Base-by-base conservation (phyloP, 2,888 invertebrate genomes). In the Eupithecia exiguata region DNA sequence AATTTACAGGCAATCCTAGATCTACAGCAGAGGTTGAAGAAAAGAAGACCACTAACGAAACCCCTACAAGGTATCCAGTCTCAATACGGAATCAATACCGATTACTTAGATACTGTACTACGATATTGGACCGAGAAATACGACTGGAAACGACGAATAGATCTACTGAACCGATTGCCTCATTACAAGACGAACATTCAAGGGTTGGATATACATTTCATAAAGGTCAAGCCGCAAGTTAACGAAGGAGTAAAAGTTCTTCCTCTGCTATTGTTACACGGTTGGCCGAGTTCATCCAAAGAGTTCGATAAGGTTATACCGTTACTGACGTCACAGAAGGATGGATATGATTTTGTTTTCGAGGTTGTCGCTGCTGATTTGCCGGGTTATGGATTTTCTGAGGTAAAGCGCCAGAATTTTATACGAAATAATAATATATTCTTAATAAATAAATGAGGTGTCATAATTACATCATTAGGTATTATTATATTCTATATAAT, bases 231-330 rank as follows among this genome's bases (percentile, higher is more conserved):
- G 81, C 96, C 97, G 0, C 79, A 88, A 10, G 86, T 80, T 0
- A 84, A 82, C 10, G 77, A 80, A 68, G 81, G 76, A 10, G 49
- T 86, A 7, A 85, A 88, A 77, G 87, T 92, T 1, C 77, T 96
- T 35, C 97, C 98, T 0, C 81, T 98, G 61, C 88, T 98, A 1
- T 82, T 98, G 79, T 85, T 97, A 66, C 98, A 98, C 83, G 98
- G 98, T 21, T 98, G 98, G 98, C 98, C 98, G 0, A 98, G 98
- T 71, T 97, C 97, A 0, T 95, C 98, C 0, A 96, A 96, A 70
- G 98, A 98, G 88, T 98, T 97, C 85, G 96, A 96, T 82, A 96
- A 96, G 80, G 92, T 97, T 12, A 96, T 97, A 79, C 97, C 97
- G 0, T 81, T 96, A 69, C 84, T 97, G 68, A 96, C 96, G 0